A percentile compares a stretch with the other conserved stretches of the same genome.
These are phyloP conservation scores for Ametastegia equiseti DNA, from an alignment of 2,888 invertebrate genomes.

Conservation along the genomic window DNA sequence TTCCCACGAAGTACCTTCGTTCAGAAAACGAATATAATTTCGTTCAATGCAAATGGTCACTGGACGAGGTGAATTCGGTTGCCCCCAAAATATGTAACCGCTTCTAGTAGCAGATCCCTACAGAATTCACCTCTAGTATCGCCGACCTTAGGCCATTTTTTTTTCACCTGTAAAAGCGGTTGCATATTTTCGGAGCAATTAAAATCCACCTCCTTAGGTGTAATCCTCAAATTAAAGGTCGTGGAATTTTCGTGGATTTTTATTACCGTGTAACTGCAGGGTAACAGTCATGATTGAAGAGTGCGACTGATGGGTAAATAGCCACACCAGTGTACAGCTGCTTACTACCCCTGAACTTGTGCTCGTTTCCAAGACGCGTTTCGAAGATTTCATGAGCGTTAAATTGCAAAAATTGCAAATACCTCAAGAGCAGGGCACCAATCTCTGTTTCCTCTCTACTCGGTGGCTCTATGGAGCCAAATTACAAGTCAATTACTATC, in stretches of 20 bases:
- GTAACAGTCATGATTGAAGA: constrained; percentile 92
- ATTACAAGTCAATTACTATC: too few relatives aligned
- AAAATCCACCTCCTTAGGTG: too few relatives aligned
- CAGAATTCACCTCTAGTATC: too few relatives aligned
- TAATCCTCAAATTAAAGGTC: not conserved
- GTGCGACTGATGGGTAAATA: constrained; percentile 86
- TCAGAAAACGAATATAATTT: constrained; percentile 51
- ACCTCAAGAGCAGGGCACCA: constrained; percentile 82
- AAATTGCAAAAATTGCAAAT: constrained; percentile 88
- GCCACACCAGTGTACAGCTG: constrained; percentile 83
- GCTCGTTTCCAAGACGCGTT: constrained; percentile 78
- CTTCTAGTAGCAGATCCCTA: too few relatives aligned
- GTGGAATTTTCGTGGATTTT: not conserved
- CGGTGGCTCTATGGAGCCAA: constrained; percentile 68
- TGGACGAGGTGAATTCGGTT: too few relatives aligned
- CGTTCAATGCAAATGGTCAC: not conserved
- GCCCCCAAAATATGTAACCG: too few relatives aligned
- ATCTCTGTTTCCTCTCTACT: constrained; percentile 80
- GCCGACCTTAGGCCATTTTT: too few relatives aligned
- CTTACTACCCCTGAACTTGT: constrained; percentile 77
- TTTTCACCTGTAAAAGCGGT: too few relatives aligned
- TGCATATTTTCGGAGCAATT: too few relatives aligned
- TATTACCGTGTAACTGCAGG: constrained; percentile 85
- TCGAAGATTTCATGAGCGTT: constrained; percentile 92
- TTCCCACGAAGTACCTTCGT: constrained; percentile 85